Evolutionary conservation across 2,797 vertebrate species (phyloP).

Genomic region (Poeciliopsis turneri): DNA sequence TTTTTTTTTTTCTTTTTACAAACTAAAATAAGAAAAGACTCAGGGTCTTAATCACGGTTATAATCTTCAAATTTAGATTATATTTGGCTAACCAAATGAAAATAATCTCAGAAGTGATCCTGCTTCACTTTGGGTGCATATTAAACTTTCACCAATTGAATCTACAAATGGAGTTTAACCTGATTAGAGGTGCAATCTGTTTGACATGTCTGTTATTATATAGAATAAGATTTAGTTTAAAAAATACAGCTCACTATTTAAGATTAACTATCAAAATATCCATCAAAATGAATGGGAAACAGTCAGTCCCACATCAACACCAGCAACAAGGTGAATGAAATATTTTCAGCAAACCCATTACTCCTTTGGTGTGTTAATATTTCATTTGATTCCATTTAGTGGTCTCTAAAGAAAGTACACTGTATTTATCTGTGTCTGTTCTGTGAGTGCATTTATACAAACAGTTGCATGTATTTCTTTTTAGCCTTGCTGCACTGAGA

Average conservation of each 20-base stretch:
- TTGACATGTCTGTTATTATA: too few relatives aligned
- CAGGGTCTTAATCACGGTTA: not conserved
- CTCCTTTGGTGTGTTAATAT: not conserved
- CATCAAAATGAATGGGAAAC: not conserved
- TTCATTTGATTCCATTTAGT: not conserved
- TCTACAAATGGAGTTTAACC: not conserved
- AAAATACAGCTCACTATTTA: not conserved
- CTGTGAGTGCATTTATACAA: not conserved
- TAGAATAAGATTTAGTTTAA: not conserved
- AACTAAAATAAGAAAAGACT: not conserved
- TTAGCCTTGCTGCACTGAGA: not conserved
- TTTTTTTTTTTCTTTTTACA: too few relatives aligned
- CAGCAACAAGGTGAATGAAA: not conserved
- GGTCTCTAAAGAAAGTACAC: not conserved
- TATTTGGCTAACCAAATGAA: not conserved
- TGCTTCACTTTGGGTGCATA: not conserved
- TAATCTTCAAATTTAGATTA: not conserved
- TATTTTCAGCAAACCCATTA: not conserved
- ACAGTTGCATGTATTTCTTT: not conserved
- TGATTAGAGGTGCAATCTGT: too few relatives aligned
- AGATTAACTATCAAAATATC: not conserved
- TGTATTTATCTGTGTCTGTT: not conserved
- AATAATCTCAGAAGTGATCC: not conserved
- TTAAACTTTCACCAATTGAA: not conserved
- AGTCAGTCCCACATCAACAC: not conserved